Evolutionary conservation across 1,140 invertebrate species (phyloP).

Genomic region (Amyelois transitella): DNA sequence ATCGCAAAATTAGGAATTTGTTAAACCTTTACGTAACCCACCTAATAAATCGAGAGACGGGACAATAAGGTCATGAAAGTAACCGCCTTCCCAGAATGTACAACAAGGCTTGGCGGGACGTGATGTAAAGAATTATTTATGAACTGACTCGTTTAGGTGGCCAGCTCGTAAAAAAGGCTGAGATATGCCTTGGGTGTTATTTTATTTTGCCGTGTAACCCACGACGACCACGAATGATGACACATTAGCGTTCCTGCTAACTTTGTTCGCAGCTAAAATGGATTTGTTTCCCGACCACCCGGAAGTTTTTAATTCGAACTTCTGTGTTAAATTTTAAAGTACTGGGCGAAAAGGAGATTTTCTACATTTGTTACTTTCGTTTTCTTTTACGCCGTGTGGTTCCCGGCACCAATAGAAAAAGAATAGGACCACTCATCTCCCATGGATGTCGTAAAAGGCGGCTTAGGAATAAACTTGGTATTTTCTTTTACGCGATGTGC

Average conservation of each 20-base stretch:
- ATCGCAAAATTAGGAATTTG: not conserved
- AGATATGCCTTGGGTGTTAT: not conserved
- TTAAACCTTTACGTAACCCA: not conserved
- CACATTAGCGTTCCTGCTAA: slow-evolving; percentile 2
- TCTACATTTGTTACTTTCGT: too few relatives aligned
- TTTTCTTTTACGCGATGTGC: too few relatives aligned
- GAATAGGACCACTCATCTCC: too few relatives aligned
- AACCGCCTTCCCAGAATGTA: not conserved
- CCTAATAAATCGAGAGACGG: not conserved
- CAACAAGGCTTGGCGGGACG: not conserved
- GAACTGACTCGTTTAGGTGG: slow-evolving; percentile 7
- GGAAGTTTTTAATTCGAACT: slow-evolving; percentile 27
- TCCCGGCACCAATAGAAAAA: too few relatives aligned
- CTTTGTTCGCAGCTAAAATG: slow-evolving; percentile 23
- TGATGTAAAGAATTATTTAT: slow-evolving; percentile 9
- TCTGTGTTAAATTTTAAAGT: not conserved
- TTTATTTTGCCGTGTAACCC: slow-evolving; percentile 3
- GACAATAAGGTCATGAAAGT: not conserved
- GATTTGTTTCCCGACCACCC: slow-evolving; percentile 19
- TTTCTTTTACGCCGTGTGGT: too few relatives aligned
- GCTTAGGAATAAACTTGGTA: too few relatives aligned
- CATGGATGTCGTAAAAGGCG: too few relatives aligned
- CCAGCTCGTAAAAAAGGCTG: slow-evolving; percentile 5
- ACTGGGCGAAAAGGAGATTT: not conserved
- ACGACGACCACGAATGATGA: not conserved